Evolutionary conservation across 2,113 vertebrate genomes (phyloP).

Genomic region (Lucifuga dentata): DNA sequence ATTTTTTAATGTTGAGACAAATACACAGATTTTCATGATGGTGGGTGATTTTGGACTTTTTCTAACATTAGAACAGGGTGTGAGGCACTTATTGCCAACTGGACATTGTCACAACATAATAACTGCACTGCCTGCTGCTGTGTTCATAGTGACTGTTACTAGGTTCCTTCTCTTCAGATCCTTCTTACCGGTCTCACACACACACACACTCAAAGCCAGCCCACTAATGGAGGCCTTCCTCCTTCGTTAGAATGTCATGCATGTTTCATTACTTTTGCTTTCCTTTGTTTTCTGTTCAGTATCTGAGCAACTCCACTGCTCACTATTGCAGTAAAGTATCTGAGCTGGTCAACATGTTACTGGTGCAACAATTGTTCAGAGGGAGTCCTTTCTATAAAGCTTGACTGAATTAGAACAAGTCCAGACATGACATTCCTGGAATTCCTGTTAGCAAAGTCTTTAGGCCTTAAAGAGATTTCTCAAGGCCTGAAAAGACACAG

Average conservation of each 20-base stretch:
- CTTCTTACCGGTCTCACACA: constrained; percentile 6
- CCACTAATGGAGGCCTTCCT: constrained; percentile 51
- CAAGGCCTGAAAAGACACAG: neutral
- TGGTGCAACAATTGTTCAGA: constrained; percentile 17
- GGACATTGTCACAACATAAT: constrained; percentile 6
- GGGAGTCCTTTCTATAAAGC: neutral
- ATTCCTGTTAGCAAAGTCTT: neutral
- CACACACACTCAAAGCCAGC: constrained; percentile 22
- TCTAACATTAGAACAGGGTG: neutral
- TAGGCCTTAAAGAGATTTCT: neutral
- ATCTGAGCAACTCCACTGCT: constrained; percentile 65
- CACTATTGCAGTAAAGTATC: constrained; percentile 30
- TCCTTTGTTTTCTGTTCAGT: constrained; percentile 68
- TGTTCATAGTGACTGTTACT: constrained; percentile 77
- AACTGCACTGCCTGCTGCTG: constrained; percentile 58
- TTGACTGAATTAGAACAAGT: neutral
- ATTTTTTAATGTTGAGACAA: too few relatives aligned
- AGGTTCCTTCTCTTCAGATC: constrained; percentile 41
- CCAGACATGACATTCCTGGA: constrained; percentile 9
- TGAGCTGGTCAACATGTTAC: constrained; percentile 27
- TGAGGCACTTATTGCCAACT: constrained; percentile 1
- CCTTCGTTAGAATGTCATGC: constrained; percentile 54
- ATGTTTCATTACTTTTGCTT: constrained; percentile 76
- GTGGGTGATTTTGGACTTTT: neutral
- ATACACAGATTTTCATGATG: too few relatives aligned